Percentiles rank a stretch among this genome's conserved stretches.
These are phyloP conservation scores for Rhizomys pruinosus DNA, from an alignment of 2,113 vertebrate species.

Conservation along the genomic window DNA sequence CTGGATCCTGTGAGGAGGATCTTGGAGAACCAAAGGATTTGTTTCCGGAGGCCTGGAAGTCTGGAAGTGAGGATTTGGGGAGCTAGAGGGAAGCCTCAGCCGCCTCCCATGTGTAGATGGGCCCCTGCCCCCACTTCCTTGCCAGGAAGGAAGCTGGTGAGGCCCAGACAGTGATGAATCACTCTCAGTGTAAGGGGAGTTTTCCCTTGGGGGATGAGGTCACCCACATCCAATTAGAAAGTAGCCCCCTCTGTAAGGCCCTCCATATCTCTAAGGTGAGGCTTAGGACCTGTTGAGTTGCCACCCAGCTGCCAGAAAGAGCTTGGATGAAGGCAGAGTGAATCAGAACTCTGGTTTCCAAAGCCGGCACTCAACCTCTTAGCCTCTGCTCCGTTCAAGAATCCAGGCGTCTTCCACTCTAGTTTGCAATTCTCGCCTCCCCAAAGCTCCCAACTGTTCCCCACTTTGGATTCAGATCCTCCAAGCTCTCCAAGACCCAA, in stretches of 20 bases:
- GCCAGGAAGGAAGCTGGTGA: constrained; percentile 76
- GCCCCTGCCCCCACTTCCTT: constrained; percentile 72
- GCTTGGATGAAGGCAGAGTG: neutral
- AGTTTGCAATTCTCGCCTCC: neutral
- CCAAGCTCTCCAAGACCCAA: neutral
- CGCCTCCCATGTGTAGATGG: neutral
- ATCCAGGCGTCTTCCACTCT: neutral
- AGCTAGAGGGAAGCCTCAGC: neutral
- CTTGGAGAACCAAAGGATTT: neutral
- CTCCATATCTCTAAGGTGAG: neutral
- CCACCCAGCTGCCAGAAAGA: neutral
- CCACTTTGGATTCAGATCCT: neutral
- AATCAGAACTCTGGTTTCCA: neutral
- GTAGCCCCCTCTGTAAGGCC: constrained; percentile 20
- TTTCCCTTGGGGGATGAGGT: constrained; percentile 64
- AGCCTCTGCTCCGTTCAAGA: neutral
- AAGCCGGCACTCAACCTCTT: neutral
- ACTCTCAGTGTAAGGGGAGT: constrained; percentile 61
- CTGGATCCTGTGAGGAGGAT: neutral
- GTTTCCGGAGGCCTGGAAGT: neutral
- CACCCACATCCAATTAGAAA: constrained; percentile 70
- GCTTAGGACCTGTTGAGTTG: neutral
- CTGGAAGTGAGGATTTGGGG: neutral
- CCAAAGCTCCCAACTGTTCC: neutral
- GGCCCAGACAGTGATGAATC: constrained; percentile 75